Evolutionary conservation across 2,888 invertebrate species (phyloP).

Genomic region (Polia nebulosa): DNA sequence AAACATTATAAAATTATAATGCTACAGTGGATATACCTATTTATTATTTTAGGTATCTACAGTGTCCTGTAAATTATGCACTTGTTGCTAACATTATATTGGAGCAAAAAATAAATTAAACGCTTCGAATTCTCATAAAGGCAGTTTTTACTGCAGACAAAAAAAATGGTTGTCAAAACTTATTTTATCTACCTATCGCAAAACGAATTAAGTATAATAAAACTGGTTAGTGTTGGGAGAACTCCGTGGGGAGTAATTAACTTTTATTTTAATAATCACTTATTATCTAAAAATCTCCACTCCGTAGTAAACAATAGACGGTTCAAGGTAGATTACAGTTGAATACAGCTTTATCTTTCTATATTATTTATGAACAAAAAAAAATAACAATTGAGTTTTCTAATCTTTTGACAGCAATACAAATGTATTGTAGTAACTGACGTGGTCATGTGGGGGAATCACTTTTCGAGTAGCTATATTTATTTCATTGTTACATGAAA

Average conservation of each 20-base stretch:
- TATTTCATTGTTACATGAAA: neutral
- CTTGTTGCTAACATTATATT: neutral
- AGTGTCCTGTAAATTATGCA: neutral
- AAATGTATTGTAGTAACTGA: neutral
- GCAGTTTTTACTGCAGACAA: neutral
- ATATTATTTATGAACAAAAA: neutral
- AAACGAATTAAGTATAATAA: slow-evolving; percentile 8
- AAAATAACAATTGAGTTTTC: neutral
- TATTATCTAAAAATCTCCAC: slow-evolving; percentile 22
- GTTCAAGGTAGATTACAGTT: slow-evolving; percentile 29
- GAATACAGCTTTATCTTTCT: slow-evolving; percentile 4
- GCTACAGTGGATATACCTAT: neutral
- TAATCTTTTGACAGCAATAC: neutral
- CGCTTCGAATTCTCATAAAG: neutral
- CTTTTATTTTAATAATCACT: neutral
- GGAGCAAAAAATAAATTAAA: neutral
- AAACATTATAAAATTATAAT: neutral
- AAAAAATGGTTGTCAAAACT: neutral
- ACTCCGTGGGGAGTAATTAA: slow-evolving; percentile 20
- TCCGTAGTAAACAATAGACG: slow-evolving; percentile 21
- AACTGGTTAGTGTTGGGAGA: too few relatives aligned
- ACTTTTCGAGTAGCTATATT: neutral
- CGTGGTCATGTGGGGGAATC: neutral
- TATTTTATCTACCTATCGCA: neutral
- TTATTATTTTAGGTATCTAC: neutral